Base-by-base conservation (phyloP, 37 sponge, comb jelly and placozoan species). In the Ianthella basta region DNA sequence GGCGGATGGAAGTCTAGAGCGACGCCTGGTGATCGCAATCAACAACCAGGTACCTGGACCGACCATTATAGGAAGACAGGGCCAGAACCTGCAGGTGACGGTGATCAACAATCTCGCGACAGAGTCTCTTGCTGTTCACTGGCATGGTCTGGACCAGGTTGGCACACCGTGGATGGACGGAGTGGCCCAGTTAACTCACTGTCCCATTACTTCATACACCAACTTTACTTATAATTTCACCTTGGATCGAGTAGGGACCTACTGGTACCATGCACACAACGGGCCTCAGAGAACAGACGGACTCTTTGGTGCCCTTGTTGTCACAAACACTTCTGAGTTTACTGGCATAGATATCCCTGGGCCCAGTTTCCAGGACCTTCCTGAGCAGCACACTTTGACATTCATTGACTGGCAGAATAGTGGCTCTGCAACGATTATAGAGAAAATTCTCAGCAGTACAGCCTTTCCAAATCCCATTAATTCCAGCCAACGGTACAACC, bases 211-310 rank as follows among this genome's bases (percentile, higher is more conserved):
- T 24, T 81, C 94, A 4, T 68, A 63, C 1, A 66, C 84, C 35
- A 36, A 44, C 19, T 94, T 88, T 63, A 69, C 55, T 19, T 94
- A 94, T 70, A 83, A 66, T 4, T 94, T 94, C 69, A 80, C 72
- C 20, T 90, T 90, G 1, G 13, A 19, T 2, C 89, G 83, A 20
- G 25, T 89, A 33, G 94, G 94, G 0, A 94, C 91, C 21, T 81
- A 86, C 79, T 94, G 94, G 94, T 94, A 94, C 72, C 94, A 94
- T 61, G 88, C 94, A 1, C 94, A 94, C 83, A 74, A 69, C 36
- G 94, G 91, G 0, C 74, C 86, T 29, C 89, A 88, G 82, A 38
- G 91, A 39, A 87, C 91, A n/a, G 91, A 91, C 33, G 94, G 94
- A 18, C 86, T 88, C 35, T 94, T 83, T 70, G 94, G 94, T 29